Percentiles rank a stretch among this genome's conserved stretches.
Evolutionary conservation across 2,888 invertebrate species (phyloP).

Genomic region (Habrosyne pyritoides): DNA sequence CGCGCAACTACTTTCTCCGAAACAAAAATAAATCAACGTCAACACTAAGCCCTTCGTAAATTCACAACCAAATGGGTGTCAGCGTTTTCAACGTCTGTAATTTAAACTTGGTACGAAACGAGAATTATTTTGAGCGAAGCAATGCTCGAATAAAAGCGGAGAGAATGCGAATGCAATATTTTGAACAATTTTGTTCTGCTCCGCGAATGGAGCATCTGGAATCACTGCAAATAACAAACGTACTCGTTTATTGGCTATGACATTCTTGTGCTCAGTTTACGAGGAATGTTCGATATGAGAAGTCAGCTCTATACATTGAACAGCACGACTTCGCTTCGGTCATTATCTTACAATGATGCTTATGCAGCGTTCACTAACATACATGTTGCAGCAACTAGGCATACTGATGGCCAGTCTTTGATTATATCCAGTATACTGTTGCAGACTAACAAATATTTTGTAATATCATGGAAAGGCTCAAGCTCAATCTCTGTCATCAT

Average conservation of each 20-base stretch:
- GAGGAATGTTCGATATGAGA: conserved; percentile 51
- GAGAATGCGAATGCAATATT: conserved; percentile 45
- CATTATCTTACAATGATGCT: conserved; percentile 21
- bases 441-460: too few relatives aligned
- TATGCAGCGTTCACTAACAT: conserved; percentile 9
- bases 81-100: conserved; percentile 28
- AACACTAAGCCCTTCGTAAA: conserved; percentile 32
- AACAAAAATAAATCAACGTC: conserved; percentile 34
- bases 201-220: conserved; percentile 44
- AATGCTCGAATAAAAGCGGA: conserved; percentile 21
- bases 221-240: conserved; percentile 53
- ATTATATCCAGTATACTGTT: too few relatives aligned
- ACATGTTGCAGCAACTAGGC: not conserved
- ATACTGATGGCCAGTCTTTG: too few relatives aligned
- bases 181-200: conserved; percentile 39
- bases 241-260: conserved; percentile 41
- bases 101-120: conserved; percentile 30
- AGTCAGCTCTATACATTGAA: conserved; percentile 33
- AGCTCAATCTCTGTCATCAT: too few relatives aligned
- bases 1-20: conserved; percentile 18
- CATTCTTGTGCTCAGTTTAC: conserved; percentile 49
- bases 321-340: conserved; percentile 36
- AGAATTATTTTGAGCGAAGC: conserved; percentile 28
- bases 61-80: conserved; percentile 29
- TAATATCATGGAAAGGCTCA: too few relatives aligned